Conservation (phyloP, 1,140 invertebrate genomes). For the Drosophila repletoides region DNA sequence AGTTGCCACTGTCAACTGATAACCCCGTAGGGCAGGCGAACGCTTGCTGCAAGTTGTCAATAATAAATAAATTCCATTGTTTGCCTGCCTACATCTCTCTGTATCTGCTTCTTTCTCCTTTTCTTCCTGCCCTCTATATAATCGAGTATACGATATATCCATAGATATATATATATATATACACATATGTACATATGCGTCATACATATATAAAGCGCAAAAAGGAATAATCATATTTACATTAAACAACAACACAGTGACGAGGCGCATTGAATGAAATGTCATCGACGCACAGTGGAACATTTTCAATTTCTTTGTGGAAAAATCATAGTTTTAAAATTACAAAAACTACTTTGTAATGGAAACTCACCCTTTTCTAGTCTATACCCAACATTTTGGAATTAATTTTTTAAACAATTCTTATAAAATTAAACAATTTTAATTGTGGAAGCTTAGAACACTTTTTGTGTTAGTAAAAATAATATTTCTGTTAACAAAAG, state of each 20-base stretch:
- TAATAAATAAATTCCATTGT: conserved; percentile 79
- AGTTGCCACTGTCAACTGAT: conserved; percentile 65
- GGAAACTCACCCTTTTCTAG: too few species aligned
- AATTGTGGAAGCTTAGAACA: too few species aligned
- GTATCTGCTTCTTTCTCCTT: too few species aligned
- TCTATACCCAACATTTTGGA: too few species aligned
- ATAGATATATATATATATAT: conserved; percentile 10
- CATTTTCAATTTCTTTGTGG: too few species aligned
- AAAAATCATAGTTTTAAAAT: too few species aligned
- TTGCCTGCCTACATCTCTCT: conserved; percentile 38
- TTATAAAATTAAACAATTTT: neutral
- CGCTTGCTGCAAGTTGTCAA: conserved; percentile 58
- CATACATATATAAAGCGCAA: conserved; percentile 31
- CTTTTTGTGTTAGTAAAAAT: too few species aligned
- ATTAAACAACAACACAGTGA: conserved; percentile 63
- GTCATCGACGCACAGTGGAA: conserved; percentile 15
- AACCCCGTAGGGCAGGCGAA: conserved; percentile 56
- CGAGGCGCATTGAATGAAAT: conserved; percentile 36
- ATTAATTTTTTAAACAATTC: too few species aligned
- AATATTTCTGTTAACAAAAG: too few species aligned
- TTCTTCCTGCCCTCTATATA: too few species aligned
- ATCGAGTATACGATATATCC: neutral
- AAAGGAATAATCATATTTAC: conserved; percentile 74
- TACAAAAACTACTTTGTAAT: neutral
- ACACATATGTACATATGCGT: neutral